phyloP scores from a whole-genome alignment of 1,140 invertebrate species.

The Propsilocerus akamusi region DNA sequence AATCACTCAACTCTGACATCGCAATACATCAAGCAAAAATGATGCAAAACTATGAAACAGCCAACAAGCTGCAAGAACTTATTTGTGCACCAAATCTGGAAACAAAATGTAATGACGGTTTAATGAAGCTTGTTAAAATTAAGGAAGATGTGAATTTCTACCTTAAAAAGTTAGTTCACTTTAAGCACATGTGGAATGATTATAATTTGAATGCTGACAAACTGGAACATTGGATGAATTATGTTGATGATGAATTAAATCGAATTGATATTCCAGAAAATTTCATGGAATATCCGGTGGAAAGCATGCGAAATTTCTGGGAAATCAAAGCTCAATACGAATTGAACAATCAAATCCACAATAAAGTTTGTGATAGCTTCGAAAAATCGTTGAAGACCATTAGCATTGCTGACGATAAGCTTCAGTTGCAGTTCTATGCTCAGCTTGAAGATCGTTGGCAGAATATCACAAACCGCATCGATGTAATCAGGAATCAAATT shows the following conservation, averaged over 20 bases:
- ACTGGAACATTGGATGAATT: conserved; percentile 52
- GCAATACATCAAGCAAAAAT: conserved; percentile 57
- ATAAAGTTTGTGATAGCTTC: conserved; percentile 48
- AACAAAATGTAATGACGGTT: conserved; percentile 41
- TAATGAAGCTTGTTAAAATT: conserved; percentile 46
- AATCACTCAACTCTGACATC: conserved; percentile 55
- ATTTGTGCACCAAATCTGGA: conserved; percentile 53
- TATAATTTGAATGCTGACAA: conserved; percentile 52
- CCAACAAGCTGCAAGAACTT: conserved; percentile 49
- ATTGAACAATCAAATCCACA: conserved; percentile 57
- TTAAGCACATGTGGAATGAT: conserved; percentile 53
- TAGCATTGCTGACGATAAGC: conserved; percentile 58
- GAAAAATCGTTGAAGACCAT: conserved; percentile 58
- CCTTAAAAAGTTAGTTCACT: conserved; percentile 43
- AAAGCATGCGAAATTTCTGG: conserved; percentile 64
- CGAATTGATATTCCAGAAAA: conserved; percentile 29
- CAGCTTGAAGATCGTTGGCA: conserved; percentile 60
- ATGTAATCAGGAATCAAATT: conserved; percentile 40
- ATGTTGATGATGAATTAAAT: conserved; percentile 41
- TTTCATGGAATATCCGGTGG: conserved; percentile 34
- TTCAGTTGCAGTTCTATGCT: conserved; percentile 54
- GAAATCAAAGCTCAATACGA: conserved; percentile 74
- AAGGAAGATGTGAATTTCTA: conserved; percentile 54
- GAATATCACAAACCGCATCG: conserved; percentile 38
- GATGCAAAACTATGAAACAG: conserved; percentile 46